Percentiles rank a stretch among this genome's conserved stretches.
phyloP scores from a whole-genome alignment of 2,888 invertebrate species.

The Leptopilina drosophilae region DNA sequence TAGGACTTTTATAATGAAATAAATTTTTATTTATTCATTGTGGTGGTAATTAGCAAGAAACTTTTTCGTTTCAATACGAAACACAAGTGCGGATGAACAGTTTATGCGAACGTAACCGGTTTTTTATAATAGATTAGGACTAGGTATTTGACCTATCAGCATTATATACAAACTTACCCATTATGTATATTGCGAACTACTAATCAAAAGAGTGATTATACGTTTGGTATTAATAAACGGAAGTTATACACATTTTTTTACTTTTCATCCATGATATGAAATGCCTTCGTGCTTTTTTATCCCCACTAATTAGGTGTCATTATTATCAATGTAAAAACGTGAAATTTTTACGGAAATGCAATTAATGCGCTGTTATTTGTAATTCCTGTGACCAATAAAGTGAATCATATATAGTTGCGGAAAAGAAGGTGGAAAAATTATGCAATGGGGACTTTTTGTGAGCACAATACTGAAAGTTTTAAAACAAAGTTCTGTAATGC shows the following conservation, averaged over 20 bases:
- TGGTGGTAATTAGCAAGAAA: neutral
- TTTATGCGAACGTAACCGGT: neutral
- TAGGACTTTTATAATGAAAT: no score
- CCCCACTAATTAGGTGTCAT: neutral
- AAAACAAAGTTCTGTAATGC: no score
- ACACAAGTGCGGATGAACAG: neutral
- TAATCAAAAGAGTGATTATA: neutral
- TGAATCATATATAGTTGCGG: neutral
- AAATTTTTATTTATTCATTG: neutral
- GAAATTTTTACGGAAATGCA: conserved; percentile 9
- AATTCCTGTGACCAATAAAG: neutral
- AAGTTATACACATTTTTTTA: conserved; percentile 24
- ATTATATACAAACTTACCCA: neutral
- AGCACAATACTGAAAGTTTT: neutral
- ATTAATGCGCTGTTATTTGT: conserved; percentile 22
- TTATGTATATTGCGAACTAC: neutral
- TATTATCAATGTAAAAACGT: neutral
- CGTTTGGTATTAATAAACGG: conserved; percentile 6
- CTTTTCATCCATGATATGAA: conserved; percentile 12
- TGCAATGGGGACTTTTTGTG: conserved; percentile 1
- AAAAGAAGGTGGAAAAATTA: neutral
- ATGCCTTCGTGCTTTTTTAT: conserved; percentile 9
- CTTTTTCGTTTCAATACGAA: neutral
- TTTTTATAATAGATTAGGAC: neutral
- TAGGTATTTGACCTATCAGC: conserved; percentile 23